Conservation (phyloP, 2,888 invertebrate genomes). For the Andricus curvator region DNA sequence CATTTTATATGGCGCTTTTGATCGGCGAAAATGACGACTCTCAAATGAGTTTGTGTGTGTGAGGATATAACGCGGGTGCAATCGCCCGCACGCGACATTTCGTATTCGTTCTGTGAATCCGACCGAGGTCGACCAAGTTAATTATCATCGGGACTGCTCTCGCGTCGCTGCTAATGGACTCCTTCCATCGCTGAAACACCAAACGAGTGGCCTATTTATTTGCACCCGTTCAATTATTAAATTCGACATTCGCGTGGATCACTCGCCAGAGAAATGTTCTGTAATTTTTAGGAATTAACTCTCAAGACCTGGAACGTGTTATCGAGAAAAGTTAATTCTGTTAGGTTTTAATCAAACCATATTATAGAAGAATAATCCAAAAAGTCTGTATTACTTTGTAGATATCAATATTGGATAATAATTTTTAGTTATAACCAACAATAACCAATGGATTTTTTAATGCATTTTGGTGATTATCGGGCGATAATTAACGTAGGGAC, state of each 20-base stretch:
- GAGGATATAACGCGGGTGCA: conserved; percentile 32
- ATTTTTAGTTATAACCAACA: neutral
- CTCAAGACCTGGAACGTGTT: neutral
- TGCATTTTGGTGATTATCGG: neutral
- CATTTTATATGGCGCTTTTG: conserved; percentile 66
- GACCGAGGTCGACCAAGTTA: conserved; percentile 60
- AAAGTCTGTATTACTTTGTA: neutral
- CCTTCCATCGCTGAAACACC: conserved; percentile 46
- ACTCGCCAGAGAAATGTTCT: conserved; percentile 23
- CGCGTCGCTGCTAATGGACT: conserved; percentile 65
- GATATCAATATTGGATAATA: neutral
- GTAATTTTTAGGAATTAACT: conserved; percentile 33
- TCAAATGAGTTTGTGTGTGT: neutral
- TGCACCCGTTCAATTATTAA: conserved; percentile 34
- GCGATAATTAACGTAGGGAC: conserved; percentile 61
- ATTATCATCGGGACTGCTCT: conserved; percentile 64
- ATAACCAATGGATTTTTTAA: neutral
- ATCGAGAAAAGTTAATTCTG: neutral
- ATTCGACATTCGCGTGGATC: conserved; percentile 8
- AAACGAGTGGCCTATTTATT: conserved; percentile 40
- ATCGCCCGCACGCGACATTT: conserved; percentile 58
- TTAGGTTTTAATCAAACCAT: neutral
- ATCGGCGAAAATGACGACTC: conserved; percentile 61
- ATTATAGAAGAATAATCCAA: neutral
- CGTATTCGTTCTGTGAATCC: conserved; percentile 58